phyloP scores from a whole-genome alignment of 2,888 invertebrate species.

The Escarpia spicata region DNA sequence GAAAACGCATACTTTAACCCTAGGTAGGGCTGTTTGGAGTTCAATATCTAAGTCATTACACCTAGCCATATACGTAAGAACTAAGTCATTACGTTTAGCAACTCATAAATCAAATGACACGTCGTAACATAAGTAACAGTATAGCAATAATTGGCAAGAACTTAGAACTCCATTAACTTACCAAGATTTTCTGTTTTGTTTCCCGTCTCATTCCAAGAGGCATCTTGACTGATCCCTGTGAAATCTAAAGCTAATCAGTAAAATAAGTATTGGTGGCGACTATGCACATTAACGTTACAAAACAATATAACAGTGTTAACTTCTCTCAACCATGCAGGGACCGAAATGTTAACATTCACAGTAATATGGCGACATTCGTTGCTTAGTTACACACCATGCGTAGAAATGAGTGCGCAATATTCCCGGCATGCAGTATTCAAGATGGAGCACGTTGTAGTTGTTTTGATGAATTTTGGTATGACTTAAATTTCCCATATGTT shows the following conservation, averaged over 20 bases:
- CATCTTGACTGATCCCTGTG: background rate
- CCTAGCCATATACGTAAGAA: too few relatives aligned
- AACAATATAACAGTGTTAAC: background rate
- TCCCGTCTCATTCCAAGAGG: background rate
- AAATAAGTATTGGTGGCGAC: background rate
- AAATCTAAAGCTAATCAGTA: background rate
- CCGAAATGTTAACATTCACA: background rate
- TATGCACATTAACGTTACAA: background rate
- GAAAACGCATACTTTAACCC: too few relatives aligned
- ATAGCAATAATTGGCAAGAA: too few relatives aligned
- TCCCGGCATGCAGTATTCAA: slow-evolving; percentile 29
- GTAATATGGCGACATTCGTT: slow-evolving; percentile 17
- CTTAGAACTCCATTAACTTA: background rate
- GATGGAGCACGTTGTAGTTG: slow-evolving; percentile 19
- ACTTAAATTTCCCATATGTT: slow-evolving; percentile 18
- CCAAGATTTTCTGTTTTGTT: background rate
- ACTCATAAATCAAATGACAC: too few relatives aligned
- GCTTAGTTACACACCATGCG: background rate
- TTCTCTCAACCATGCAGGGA: background rate
- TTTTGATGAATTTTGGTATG: slow-evolving; percentile 8
- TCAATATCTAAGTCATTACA: too few relatives aligned
- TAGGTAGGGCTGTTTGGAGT: too few relatives aligned
- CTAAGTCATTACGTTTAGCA: too few relatives aligned
- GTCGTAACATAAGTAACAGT: too few relatives aligned
- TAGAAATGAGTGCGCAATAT: background rate